Conservation (phyloP, 1,140 invertebrate species). For the Oncopodura yosiiana region DNA sequence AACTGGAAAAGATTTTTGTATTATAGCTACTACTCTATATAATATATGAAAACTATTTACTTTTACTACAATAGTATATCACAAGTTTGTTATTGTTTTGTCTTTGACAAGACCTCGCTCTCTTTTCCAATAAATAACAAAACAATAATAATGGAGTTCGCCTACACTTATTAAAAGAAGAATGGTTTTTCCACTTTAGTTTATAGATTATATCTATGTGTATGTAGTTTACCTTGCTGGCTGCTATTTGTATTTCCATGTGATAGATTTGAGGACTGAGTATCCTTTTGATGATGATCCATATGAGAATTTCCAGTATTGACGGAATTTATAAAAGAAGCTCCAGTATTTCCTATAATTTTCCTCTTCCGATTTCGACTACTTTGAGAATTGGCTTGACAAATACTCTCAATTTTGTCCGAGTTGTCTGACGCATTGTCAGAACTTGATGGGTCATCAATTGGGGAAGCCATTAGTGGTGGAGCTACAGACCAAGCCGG, state of each 20-base stretch:
- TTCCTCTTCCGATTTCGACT: conserved; percentile 30
- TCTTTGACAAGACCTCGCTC: too few relatives aligned
- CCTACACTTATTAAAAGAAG: too few relatives aligned
- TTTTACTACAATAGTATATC: too few relatives aligned
- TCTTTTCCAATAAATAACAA: too few relatives aligned
- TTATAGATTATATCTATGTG: neutral
- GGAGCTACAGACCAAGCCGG: conserved; percentile 33
- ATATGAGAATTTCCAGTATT: conserved; percentile 1
- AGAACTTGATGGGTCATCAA: conserved; percentile 34
- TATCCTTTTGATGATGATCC: neutral
- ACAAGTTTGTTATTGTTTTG: too few relatives aligned
- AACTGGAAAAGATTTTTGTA: too few relatives aligned
- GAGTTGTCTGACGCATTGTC: conserved; percentile 36
- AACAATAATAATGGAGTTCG: too few relatives aligned
- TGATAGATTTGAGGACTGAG: too few relatives aligned
- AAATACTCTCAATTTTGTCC: conserved; percentile 33
- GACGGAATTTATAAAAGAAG: conserved; percentile 6
- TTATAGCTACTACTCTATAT: too few relatives aligned
- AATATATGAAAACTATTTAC: too few relatives aligned
- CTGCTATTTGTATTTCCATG: too few relatives aligned
- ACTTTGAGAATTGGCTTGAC: conserved; percentile 13
- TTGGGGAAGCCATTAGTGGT: conserved; percentile 21
- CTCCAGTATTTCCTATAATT: conserved; percentile 11
- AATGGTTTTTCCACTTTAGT: too few relatives aligned
- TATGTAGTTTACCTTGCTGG: neutral